Conservation (phyloP, 2,113 vertebrate species). For the Oceanites oceanicus region DNA sequence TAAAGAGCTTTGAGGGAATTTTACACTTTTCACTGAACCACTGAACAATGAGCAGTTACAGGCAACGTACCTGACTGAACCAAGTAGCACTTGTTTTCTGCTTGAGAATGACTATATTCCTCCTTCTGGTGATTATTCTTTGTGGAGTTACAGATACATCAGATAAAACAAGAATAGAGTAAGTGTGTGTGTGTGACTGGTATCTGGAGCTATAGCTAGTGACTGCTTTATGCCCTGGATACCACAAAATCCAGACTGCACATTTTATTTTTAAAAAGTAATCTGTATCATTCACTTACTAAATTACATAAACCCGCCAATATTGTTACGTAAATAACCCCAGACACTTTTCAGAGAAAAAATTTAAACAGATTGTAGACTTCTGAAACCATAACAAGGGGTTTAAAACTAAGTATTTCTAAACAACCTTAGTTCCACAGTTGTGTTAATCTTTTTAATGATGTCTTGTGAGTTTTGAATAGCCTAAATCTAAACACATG, state of each 20-base stretch:
- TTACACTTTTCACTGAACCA: neutral
- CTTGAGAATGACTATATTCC: neutral
- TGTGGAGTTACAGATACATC: neutral
- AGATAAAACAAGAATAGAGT: neutral
- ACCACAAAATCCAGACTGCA: neutral
- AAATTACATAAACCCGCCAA: neutral
- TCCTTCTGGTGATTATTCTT: neutral
- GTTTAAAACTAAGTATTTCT: neutral
- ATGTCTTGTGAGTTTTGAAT: neutral
- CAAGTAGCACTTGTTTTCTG: neutral
- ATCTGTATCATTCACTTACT: neutral
- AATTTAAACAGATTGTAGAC: neutral
- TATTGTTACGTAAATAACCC: conserved; percentile 2
- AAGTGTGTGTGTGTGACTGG: neutral
- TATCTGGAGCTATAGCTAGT: neutral
- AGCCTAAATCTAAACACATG: neutral
- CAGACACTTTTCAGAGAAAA: neutral
- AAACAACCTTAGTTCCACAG: neutral
- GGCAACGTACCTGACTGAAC: neutral
- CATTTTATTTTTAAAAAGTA: neutral
- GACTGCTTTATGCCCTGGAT: neutral
- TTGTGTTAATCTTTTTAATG: neutral
- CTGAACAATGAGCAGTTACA: neutral
- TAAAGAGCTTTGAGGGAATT: neutral
- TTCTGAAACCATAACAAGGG: neutral